Base-by-base conservation (phyloP, 2,888 invertebrate species). In the Melanophora roralis region DNA sequence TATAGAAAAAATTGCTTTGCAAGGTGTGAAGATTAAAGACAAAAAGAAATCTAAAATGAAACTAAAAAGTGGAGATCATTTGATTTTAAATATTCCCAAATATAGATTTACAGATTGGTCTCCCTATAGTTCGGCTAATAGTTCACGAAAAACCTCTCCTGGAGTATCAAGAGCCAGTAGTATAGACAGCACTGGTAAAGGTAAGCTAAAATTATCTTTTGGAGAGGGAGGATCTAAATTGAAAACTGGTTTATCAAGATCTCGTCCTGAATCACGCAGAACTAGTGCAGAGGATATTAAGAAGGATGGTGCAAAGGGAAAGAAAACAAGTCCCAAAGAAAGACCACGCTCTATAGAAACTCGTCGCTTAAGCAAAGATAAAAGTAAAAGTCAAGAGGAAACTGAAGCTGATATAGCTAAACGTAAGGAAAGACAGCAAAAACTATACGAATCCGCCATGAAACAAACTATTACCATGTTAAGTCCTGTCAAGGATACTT, bases 381-480 rank as follows among this genome's bases (percentile, higher is more conserved):
- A 94, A 81, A 93, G 93, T 4, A 94, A 93, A 86, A 94, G 94
- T 0, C 94, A 93, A 87, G 94, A 94, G 86, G 94, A 94, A 82
- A 93, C 93, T 79, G 94, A 94, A 84, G 92, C 93, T 0, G 94
- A 94, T 87, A 86, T 89, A 34, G 93, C 93, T 1, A 94, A 94
- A 86, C 92, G 94, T 55, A 93, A 94, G 87, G 94, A 94, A 85
- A 92, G 94, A 81, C 94, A 94, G 84, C 94, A 94, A 86, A 93
- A 94, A 91, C 88, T 94, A 1, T 94, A 94, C 83, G 94, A 94
- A 90, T 93, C 93, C 3, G 94, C 94, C 2, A 92, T 94, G 85
- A 94, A 94, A 86, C 94, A 94, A 89, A 94, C 94, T 0, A 94
- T 94, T 84, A 94, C 94, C 0, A 90, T 94, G 82, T 92, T 94